Conservation (phyloP, 2,113 vertebrate genomes). For the Nothobranchius kuhntae region DNA sequence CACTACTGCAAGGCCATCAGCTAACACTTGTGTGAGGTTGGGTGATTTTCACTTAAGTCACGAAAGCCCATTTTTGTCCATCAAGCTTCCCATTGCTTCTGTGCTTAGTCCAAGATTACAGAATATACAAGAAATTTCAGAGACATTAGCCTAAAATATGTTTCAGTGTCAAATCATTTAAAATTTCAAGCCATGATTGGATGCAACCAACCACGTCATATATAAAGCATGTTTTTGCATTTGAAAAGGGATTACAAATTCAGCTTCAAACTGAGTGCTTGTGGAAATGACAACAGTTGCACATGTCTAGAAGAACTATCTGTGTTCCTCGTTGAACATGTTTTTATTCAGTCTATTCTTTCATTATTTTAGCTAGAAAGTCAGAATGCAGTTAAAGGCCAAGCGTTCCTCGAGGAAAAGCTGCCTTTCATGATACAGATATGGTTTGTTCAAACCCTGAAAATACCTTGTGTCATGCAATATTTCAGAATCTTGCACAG, state of each 20-base stretch:
- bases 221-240: constrained; percentile 71
- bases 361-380: neutral
- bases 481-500: too few relatives aligned
- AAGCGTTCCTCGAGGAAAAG: too few relatives aligned
- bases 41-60: constrained; percentile 72
- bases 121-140: constrained; percentile 29
- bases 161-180: constrained; percentile 60
- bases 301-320: constrained; percentile 45
- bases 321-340: constrained; percentile 42
- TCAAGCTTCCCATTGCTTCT: constrained; percentile 31
- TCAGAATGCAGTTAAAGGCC: too few relatives aligned
- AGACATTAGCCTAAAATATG: constrained; percentile 50
- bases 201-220: constrained; percentile 67
- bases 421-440: too few relatives aligned
- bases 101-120: constrained; percentile 37
- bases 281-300: constrained; percentile 62
- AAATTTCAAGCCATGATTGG: constrained; percentile 66
- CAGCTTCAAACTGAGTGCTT: constrained; percentile 56
- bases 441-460: too few relatives aligned
- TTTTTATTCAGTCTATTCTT: constrained; percentile 37
- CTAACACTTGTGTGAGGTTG: constrained; percentile 65
- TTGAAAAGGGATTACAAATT: constrained; percentile 72
- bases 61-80: constrained; percentile 49
- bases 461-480: too few relatives aligned
- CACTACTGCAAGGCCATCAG: constrained; percentile 73